These are phyloP conservation scores for Clavelina lepadiformis DNA, from an alignment of 23 tunicate genomes.

Conservation along the genomic window DNA sequence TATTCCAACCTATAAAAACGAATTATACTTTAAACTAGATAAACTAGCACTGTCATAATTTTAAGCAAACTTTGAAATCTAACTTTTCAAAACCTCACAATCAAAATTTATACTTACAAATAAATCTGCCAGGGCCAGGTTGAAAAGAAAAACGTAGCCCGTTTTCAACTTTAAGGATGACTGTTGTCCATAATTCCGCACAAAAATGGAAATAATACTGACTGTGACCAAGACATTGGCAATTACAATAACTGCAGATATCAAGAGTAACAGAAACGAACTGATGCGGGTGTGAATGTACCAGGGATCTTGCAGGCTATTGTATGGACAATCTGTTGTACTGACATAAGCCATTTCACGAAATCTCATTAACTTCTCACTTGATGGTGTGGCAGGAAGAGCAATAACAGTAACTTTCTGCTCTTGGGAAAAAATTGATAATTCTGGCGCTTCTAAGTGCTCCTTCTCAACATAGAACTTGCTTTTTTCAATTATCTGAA, in stretches of 20 bases:
- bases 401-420: too few species aligned
- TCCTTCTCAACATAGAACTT: too few species aligned
- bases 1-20: slow-evolving; percentile 36
- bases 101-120: slow-evolving; percentile 33
- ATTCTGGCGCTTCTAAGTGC: too few species aligned
- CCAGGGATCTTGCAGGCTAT: too few species aligned
- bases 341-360: too few species aligned
- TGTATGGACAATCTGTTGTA: too few species aligned
- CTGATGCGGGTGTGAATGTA: too few species aligned
- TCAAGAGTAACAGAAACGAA: too few species aligned
- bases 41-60: background rate
- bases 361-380: too few species aligned
- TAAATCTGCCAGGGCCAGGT: slow-evolving; percentile 72
- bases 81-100: background rate
- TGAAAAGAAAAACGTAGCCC: slow-evolving; percentile 34
- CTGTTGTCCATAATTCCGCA: background rate
- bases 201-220: background rate
- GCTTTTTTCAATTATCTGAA: too few species aligned
- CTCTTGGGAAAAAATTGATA: too few species aligned
- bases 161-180: background rate
- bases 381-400: too few species aligned
- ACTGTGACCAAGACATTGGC: slow-evolving; percentile 35
- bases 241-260: slow-evolving; percentile 42
- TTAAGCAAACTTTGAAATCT: background rate
- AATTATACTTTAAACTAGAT: background rate